phyloP scores from a whole-genome alignment of 1,140 invertebrate species.

The Neodiprion virginianus region DNA sequence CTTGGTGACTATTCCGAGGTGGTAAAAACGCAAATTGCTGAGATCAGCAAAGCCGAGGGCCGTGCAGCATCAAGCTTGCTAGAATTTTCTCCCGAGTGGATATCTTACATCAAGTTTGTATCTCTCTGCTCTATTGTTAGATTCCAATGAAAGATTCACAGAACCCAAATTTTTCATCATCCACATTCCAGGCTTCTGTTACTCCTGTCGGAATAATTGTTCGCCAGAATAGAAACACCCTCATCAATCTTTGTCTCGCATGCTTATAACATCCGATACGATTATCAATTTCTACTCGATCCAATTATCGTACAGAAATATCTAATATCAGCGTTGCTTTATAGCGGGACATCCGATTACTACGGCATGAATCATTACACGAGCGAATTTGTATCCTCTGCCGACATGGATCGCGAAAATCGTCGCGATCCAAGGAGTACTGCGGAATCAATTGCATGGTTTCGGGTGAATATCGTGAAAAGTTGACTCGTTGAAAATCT shows the following conservation, averaged over 20 bases:
- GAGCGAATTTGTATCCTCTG: slow-evolving; percentile 38
- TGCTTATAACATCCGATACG: background rate
- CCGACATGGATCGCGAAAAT: slow-evolving; percentile 21
- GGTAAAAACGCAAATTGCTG: background rate
- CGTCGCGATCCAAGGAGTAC: slow-evolving; percentile 37
- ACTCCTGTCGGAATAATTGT: background rate
- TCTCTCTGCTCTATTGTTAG: background rate
- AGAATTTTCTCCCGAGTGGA: background rate
- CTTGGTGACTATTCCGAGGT: background rate
- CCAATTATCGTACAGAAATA: slow-evolving; percentile 41
- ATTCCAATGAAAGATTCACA: no score
- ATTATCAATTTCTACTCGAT: slow-evolving; percentile 61
- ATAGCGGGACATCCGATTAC: slow-evolving; percentile 63
- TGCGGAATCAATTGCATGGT: slow-evolving; percentile 33
- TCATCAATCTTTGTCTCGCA: background rate
- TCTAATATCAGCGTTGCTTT: slow-evolving; percentile 31
- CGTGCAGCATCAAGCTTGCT: background rate
- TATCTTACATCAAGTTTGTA: background rate
- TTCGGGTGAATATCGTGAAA: slow-evolving; percentile 32
- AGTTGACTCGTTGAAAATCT: background rate
- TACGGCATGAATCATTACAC: slow-evolving; percentile 68
- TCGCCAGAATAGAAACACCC: background rate
- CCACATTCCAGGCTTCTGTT: background rate
- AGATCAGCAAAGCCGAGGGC: background rate
- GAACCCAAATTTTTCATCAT: background rate